Conservation (phyloP, 2,113 vertebrate species). For the Tetrao urogallus region DNA sequence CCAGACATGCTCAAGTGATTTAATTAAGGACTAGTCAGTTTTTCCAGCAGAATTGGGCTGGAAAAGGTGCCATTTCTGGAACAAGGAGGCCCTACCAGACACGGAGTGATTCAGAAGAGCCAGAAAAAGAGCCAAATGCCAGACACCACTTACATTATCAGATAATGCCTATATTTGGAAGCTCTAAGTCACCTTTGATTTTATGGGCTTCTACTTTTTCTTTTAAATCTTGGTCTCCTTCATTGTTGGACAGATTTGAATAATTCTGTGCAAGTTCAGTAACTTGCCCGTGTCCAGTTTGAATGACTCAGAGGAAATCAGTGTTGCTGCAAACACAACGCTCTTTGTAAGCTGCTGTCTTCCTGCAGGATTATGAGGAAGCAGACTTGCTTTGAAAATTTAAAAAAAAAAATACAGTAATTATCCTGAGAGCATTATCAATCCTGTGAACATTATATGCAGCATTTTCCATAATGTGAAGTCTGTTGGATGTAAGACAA, state of each 20-base stretch:
- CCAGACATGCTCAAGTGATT: not conserved
- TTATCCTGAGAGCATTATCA: not conserved
- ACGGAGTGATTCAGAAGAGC: constrained; percentile 55
- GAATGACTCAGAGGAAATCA: constrained; percentile 48
- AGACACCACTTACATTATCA: not conserved
- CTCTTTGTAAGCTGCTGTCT: not conserved
- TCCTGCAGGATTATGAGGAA: not conserved
- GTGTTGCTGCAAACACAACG: not conserved
- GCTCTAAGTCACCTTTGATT: constrained; percentile 37
- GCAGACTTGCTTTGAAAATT: not conserved
- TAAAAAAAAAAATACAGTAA: not conserved
- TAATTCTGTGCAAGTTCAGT: constrained; percentile 25
- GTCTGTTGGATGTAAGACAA: not conserved
- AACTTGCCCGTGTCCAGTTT: not conserved
- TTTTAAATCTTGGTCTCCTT: not conserved
- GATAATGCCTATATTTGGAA: constrained; percentile 47
- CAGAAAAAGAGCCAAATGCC: constrained; percentile 30
- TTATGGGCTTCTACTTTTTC: constrained; percentile 32
- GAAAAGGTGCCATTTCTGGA: constrained; percentile 20
- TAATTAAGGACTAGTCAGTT: not conserved
- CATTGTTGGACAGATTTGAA: constrained; percentile 1
- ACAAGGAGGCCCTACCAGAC: not conserved
- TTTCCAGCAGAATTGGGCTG: not conserved
- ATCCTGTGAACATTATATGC: not conserved
- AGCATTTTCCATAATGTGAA: not conserved